phyloP scores from a whole-genome alignment of 2,797 vertebrate species.

The Emydoidea blandingii region DNA sequence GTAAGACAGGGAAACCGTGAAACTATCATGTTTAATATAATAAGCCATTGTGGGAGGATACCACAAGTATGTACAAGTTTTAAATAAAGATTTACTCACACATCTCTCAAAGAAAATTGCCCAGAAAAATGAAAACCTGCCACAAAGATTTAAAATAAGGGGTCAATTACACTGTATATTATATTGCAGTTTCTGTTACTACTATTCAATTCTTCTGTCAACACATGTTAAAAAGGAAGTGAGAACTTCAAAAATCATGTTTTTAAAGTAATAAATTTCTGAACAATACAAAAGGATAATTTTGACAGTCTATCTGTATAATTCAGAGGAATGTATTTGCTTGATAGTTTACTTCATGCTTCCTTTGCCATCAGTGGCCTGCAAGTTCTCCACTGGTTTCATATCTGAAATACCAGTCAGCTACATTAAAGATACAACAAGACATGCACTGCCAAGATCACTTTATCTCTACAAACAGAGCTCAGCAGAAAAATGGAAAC shows the following conservation, averaged over 20 bases:
- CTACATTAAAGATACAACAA: conserved; percentile 59
- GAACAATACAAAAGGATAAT: conserved; percentile 26
- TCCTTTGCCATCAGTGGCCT: conserved; percentile 35
- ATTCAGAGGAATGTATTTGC: conserved; percentile 59
- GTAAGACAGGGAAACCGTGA: background rate
- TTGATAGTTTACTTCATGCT: conserved; percentile 46
- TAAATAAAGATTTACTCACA: background rate
- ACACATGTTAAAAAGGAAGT: background rate
- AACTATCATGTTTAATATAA: background rate
- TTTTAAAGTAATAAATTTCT: conserved; percentile 1
- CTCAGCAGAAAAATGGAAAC: conserved; percentile 56
- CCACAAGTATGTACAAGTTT: background rate
- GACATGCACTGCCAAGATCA: conserved; percentile 70
- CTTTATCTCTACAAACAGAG: conserved; percentile 74
- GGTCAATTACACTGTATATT: background rate
- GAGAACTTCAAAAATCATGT: background rate
- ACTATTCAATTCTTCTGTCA: background rate
- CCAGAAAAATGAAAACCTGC: background rate
- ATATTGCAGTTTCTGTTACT: background rate
- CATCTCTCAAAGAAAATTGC: background rate
- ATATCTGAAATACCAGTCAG: conserved; percentile 72
- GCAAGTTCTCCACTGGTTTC: conserved; percentile 6
- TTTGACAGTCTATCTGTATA: conserved; percentile 35
- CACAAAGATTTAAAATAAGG: background rate
- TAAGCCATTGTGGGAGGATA: background rate